A percentile compares a stretch with the other conserved stretches of the same genome.
These are phyloP conservation scores for Apoda limacodes DNA, from an alignment of 2,888 invertebrate species.

Conservation along the genomic window DNA sequence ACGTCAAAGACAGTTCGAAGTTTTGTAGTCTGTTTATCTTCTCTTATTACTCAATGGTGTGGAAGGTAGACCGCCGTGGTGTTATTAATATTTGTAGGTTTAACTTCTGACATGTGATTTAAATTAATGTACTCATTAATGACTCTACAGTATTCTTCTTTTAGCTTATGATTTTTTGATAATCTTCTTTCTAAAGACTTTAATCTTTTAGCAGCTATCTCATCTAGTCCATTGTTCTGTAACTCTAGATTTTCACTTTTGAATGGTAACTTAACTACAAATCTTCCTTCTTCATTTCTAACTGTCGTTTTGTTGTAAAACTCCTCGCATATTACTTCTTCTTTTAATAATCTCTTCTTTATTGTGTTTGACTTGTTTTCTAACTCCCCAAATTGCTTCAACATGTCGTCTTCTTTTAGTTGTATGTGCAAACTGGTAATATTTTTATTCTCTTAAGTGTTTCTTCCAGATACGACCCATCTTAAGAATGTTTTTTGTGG, in stretches of 20 bases:
- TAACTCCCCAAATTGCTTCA: conserved; percentile 16
- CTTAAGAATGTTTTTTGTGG: no score
- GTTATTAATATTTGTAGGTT: neutral
- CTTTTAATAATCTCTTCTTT: conserved; percentile 4
- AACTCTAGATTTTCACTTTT: conserved; percentile 1
- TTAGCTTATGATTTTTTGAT: conserved; percentile 1
- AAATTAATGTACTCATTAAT: conserved; percentile 1
- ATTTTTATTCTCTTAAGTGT: no score
- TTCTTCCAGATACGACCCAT: no score
- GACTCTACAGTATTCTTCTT: neutral
- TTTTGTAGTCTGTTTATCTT: conserved; percentile 13
- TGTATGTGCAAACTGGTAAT: conserved; percentile 15
- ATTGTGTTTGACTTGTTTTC: conserved; percentile 11
- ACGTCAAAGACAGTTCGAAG: conserved; percentile 12
- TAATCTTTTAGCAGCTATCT: conserved; percentile 10
- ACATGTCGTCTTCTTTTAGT: conserved; percentile 8
- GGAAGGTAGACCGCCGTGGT: conserved; percentile 11
- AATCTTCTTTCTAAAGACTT: conserved; percentile 6
- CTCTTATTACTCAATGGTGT: conserved; percentile 10
- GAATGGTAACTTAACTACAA: neutral
- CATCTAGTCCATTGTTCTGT: conserved; percentile 5
- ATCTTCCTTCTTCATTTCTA: conserved; percentile 10
- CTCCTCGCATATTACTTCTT: conserved; percentile 8
- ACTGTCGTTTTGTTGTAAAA: conserved; percentile 16
- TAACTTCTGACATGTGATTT: conserved; percentile 5